Evolutionary conservation across 2,888 invertebrate genomes (phyloP), one percentile per base, ranked within the genome.

Genomic region (Phorcus lineatus): DNA sequence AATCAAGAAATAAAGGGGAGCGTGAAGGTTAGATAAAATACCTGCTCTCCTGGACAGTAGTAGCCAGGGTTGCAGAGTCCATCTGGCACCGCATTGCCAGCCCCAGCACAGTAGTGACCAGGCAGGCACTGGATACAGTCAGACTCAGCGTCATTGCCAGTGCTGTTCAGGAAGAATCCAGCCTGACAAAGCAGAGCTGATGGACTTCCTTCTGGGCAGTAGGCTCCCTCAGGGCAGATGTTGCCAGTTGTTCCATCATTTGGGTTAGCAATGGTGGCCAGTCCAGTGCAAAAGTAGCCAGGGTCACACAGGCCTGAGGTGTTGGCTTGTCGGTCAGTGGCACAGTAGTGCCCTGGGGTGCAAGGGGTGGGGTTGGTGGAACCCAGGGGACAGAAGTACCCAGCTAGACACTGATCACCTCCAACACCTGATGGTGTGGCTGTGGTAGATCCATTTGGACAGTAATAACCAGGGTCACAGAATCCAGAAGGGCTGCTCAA

Each of bases 381-480:
- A 6, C 91, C 91, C n/a, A 83, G 88, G 0, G 91, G 91, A 79
- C 92, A 92, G 86, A 85, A 91, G 79, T 87, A 86, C 13, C 91
- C 91, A 16, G 85, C 80, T 2, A 83, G 80, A 82, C 91, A 91
- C 70, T 85, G 83, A 31, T 85, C 85, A 24, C 91, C 91, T 17
- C 87, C 88, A 11, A 80, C 76, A 53, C 88, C 87, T 7, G 88
- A 84, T 9, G 92, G 92, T 88, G 96, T 96, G 28, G 96, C 96
- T 7, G 86, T 87, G 90, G 96, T 98, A 0, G 98, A 97, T 88
- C 99, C 98, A 86, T 98, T 98, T 16, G 98, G 98, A 92, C 99
- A 99, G 91, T 99, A 92, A 82, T 90, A 92, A 0, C 92, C 91
- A 16, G 89, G 87, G 53, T 74, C 74, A 83, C 92, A 92, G 17